Conservation (phyloP, 2,113 vertebrate species). For the Lipophrys pholis region DNA sequence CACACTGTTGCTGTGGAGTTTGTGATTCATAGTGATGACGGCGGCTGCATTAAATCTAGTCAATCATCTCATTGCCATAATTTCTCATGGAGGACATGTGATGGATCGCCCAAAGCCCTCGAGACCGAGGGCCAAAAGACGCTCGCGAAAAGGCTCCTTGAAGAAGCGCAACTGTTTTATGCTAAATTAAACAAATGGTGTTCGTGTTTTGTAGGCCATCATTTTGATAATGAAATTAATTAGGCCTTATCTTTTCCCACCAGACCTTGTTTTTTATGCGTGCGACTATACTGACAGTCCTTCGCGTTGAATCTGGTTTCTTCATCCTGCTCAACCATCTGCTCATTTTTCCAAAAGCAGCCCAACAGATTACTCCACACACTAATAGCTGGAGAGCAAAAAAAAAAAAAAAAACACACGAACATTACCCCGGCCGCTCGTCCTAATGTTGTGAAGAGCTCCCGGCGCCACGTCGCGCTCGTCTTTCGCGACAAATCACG, state of each 20-base stretch:
- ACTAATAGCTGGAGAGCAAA: constrained; percentile 38
- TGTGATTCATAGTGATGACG: constrained; percentile 49
- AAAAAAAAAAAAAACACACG: constrained; percentile 6
- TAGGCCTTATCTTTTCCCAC: constrained; percentile 59
- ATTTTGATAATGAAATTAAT: constrained; percentile 69
- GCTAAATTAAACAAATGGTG: constrained; percentile 63
- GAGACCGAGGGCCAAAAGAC: constrained; percentile 39
- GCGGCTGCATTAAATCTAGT: constrained; percentile 40
- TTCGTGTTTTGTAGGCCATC: constrained; percentile 52
- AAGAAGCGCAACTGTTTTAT: constrained; percentile 36
- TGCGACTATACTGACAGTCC: constrained; percentile 29
- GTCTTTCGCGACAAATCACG: constrained; percentile 54
- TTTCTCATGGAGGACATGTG: constrained; percentile 35
- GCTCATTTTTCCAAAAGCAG: constrained; percentile 30
- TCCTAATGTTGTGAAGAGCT: constrained; percentile 63
- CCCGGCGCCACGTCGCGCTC: constrained; percentile 23
- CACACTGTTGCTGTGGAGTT: constrained; percentile 53
- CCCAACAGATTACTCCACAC: constrained; percentile 51
- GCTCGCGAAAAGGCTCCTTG: constrained; percentile 34
- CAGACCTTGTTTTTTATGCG: constrained; percentile 53
- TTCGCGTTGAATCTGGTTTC: constrained; percentile 42
- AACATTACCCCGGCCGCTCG: constrained; percentile 40
- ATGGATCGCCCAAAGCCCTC: constrained; percentile 33
- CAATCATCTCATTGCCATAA: constrained; percentile 36
- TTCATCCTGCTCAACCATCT: constrained; percentile 59